These are phyloP conservation scores for Xerus inauris DNA, from an alignment of 2,113 vertebrate genomes.

Conservation along the genomic window DNA sequence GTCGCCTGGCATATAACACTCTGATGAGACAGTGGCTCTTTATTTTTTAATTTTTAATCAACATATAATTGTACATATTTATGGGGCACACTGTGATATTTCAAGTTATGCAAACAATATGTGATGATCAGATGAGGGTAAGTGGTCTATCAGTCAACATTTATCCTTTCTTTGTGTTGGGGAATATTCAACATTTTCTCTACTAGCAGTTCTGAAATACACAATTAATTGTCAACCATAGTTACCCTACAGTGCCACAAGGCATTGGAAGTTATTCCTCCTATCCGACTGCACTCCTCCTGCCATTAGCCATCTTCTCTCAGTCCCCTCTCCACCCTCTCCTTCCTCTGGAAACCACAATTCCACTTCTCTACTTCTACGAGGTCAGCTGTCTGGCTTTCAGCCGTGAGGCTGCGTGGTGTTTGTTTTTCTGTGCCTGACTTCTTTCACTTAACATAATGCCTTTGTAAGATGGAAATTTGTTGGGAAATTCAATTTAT, in stretches of 20 bases:
- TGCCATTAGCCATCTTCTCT: background rate
- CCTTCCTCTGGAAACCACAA: background rate
- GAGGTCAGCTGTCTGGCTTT: background rate
- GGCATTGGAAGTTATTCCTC: background rate
- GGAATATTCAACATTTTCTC: background rate
- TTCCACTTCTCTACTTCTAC: background rate
- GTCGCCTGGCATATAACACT: background rate
- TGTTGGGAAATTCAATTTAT: background rate
- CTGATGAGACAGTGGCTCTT: background rate
- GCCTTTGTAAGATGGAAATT: background rate
- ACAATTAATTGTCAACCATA: background rate
- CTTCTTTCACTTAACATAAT: background rate
- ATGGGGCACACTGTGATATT: background rate
- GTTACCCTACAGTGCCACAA: background rate
- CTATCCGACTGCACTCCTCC: background rate
- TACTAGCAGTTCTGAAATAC: background rate
- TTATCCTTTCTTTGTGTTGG: background rate
- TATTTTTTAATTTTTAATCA: background rate
- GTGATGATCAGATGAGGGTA: background rate
- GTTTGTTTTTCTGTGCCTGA: background rate
- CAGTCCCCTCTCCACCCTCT: too few relatives aligned
- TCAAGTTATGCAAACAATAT: background rate
- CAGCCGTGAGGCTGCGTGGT: background rate
- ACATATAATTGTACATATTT: background rate
- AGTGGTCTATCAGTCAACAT: background rate